Evolutionary conservation across 2,888 invertebrate genomes (phyloP), one percentile per base, ranked within the genome.

Genomic region (Hydraecia micacea): DNA sequence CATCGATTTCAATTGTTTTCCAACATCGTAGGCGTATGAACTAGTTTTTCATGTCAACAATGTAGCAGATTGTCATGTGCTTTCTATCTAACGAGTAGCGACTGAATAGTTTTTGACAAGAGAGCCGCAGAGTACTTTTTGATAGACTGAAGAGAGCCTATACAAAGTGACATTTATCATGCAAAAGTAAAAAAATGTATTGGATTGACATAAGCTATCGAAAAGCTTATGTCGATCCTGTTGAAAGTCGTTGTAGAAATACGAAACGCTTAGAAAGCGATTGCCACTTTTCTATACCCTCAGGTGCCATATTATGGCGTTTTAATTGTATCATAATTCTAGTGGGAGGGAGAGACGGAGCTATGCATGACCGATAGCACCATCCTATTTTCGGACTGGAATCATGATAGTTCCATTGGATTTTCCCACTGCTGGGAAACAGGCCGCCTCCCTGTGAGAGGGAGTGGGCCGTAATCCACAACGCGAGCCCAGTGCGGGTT

Each of bases 1-100:
- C 58, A 75, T 32, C 49, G 76, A 58, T 49, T 65, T 55, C 15
- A 21, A 82, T 66, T 82, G 65, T 79, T 66, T 82, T 28, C 7
- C 39, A 32, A n/a, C 46, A 39, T 36, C 55, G 46, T 63, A 55
- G 46, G 63, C 25, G 25, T 78, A 55, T 58, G 28, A 36, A 65
- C 63, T 63, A 72, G 62, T 46, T 74, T 67, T 74, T 62, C 39
- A 42, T 81, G 82, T 18, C 55, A 55, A 73, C 39, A 49, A 39
- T 42, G 9, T 42, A 11, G 18, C 28, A 6, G 32, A 62, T 28
- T 11, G 11, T 25, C 73, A 13, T 52, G 1, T 15, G 8, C 13
- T n/a, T 49, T 36, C 25, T 2, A 5, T 18, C 36, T 49, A 25
- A 32, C 8, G 6, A 62, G 15, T 46, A n/a, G 2, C 32, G 7